Percentiles rank a stretch among this genome's conserved stretches.
These are phyloP conservation scores for Botia kubotai DNA, from an alignment of 2,797 vertebrate species.

Conservation along the genomic window DNA sequence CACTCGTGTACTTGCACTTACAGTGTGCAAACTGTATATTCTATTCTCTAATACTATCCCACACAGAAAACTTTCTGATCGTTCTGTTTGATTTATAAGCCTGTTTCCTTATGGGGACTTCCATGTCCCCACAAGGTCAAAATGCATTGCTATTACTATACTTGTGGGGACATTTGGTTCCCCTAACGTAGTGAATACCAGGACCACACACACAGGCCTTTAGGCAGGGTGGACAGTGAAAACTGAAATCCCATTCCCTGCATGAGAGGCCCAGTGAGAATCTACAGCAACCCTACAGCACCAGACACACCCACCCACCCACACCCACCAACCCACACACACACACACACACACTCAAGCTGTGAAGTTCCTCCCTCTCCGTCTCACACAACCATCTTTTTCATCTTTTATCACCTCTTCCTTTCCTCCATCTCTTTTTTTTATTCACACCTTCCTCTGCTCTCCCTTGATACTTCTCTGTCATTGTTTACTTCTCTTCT, in stretches of 20 bases:
- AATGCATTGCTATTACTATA: too few relatives aligned
- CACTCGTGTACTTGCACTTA: background rate
- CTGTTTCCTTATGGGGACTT: too few relatives aligned
- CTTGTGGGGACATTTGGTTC: too few relatives aligned
- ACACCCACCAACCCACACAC: too few relatives aligned
- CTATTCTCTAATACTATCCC: too few relatives aligned
- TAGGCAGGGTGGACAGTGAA: slow-evolving; percentile 55
- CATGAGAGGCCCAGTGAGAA: slow-evolving; percentile 50
- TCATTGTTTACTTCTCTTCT: slow-evolving; percentile 42
- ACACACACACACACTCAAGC: slow-evolving; percentile 25
- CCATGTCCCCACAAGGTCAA: too few relatives aligned
- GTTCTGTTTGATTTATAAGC: too few relatives aligned
- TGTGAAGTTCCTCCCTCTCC: background rate
- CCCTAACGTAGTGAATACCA: too few relatives aligned
- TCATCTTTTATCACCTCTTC: slow-evolving; percentile 43
- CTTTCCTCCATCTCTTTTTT: slow-evolving; percentile 39
- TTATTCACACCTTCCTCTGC: slow-evolving; percentile 35
- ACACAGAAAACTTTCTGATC: too few relatives aligned
- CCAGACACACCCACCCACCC: background rate
- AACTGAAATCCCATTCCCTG: slow-evolving; percentile 57
- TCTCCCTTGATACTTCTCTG: slow-evolving; percentile 46
- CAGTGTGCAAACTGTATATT: too few relatives aligned
- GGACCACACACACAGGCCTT: slow-evolving; percentile 3
- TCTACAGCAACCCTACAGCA: slow-evolving; percentile 14
- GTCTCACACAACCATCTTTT: slow-evolving; percentile 25